These are phyloP conservation scores for Hippopotamyrus pictus DNA, from an alignment of 2,797 vertebrate species.

Conservation along the genomic window DNA sequence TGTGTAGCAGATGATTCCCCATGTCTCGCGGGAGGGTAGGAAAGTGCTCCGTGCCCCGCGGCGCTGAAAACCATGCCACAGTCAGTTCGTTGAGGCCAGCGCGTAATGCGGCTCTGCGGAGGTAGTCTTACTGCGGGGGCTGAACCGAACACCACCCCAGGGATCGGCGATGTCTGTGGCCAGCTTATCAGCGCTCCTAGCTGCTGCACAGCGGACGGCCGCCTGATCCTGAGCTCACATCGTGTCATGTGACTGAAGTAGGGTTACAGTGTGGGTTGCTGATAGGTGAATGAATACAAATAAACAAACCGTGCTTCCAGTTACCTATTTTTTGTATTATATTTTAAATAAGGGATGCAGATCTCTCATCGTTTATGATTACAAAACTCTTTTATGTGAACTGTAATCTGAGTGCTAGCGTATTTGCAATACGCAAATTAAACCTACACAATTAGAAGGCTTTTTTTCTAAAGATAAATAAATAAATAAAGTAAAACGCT, in stretches of 20 bases:
- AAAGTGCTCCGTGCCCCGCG: constrained; percentile 16
- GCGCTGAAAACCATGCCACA: constrained; percentile 22
- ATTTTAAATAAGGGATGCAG: not conserved
- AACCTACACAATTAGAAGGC: not conserved
- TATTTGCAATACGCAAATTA: not conserved
- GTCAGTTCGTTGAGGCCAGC: constrained; percentile 27
- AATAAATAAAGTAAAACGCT: not conserved
- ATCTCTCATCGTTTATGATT: not conserved
- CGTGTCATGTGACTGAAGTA: not conserved
- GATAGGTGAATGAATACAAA: not conserved
- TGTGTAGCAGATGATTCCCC: not conserved
- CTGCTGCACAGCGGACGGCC: not conserved
- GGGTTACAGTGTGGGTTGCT: not conserved
- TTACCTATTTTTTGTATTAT: not conserved
- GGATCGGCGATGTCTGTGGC: constrained; percentile 40
- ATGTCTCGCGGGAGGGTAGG: not conserved
- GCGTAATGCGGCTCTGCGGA: constrained; percentile 9
- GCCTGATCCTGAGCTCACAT: not conserved
- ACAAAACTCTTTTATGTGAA: not conserved
- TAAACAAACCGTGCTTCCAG: not conserved
- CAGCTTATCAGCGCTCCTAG: constrained; percentile 30
- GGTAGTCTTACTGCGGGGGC: constrained; percentile 25
- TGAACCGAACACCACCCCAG: constrained; percentile 33
- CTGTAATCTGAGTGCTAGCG: not conserved
- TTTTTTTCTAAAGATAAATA: not conserved